Evolutionary conservation across 2,888 invertebrate species (phyloP).

Genomic region (Apomyelois bistriatella): DNA sequence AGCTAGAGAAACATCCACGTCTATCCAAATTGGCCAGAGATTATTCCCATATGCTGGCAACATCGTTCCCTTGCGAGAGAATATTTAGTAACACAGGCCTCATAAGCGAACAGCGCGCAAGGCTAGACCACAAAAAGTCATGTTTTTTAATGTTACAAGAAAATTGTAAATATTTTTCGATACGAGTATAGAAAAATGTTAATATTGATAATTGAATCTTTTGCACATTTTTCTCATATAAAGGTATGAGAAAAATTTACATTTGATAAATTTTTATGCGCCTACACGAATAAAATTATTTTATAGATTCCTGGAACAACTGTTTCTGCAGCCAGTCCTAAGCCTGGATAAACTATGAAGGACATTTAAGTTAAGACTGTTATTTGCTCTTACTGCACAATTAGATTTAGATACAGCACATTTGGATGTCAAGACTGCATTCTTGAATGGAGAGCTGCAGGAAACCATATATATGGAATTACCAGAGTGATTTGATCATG

Average conservation of each 20-base stretch:
- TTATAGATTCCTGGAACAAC: neutral
- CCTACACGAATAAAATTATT: neutral
- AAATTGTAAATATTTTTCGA: constrained; percentile 3
- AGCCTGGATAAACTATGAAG: neutral
- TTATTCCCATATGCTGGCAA: neutral
- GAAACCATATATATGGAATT: too few relatives aligned
- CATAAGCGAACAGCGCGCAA: neutral
- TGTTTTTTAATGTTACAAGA: neutral
- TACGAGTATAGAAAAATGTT: neutral
- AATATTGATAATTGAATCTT: neutral
- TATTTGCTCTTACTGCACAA: too few relatives aligned
- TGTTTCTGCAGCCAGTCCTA: neutral
- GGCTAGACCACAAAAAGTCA: neutral
- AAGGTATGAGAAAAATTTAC: neutral
- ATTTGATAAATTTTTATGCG: neutral
- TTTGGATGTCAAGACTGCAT: too few relatives aligned
- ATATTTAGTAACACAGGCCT: constrained; percentile 1
- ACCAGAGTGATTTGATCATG: too few relatives aligned
- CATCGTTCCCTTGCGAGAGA: constrained; percentile 1
- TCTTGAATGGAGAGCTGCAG: too few relatives aligned
- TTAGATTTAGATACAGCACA: too few relatives aligned
- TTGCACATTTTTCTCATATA: too few relatives aligned
- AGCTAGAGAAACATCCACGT: neutral
- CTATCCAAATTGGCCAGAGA: neutral
- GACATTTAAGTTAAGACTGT: too few relatives aligned